phyloP scores from a whole-genome alignment of 2,797 vertebrate species.

The Alcedo quadribrachys region DNA sequence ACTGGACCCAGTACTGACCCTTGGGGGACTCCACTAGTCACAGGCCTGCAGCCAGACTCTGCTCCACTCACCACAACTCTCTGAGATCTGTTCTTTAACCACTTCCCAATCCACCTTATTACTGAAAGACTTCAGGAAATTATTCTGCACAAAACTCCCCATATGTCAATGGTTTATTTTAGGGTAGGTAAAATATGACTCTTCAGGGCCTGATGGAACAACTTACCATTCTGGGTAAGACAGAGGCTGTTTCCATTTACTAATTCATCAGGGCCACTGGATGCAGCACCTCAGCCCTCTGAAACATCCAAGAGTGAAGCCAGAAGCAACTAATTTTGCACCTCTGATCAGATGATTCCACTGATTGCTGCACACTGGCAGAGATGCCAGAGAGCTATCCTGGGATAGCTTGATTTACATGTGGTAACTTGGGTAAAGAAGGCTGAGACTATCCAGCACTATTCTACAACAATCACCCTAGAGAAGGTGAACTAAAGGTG shows the following conservation, averaged over 20 bases:
- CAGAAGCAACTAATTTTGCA: accelerated
- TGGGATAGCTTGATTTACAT: background rate
- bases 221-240: background rate
- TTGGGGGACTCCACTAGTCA: too few relatives aligned
- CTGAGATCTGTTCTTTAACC: too few relatives aligned
- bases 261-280: background rate
- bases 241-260: background rate
- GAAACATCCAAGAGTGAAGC: background rate
- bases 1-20: too few relatives aligned
- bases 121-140: background rate
- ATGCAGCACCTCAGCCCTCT: background rate
- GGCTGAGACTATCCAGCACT: background rate
- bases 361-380: background rate
- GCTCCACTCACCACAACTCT: too few relatives aligned
- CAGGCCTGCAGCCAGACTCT: too few relatives aligned
- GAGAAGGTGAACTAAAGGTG: background rate
- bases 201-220: background rate
- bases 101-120: too few relatives aligned
- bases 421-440: background rate
- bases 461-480: background rate
- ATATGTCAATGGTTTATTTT: background rate
- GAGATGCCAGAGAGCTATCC: background rate
- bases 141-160: background rate
- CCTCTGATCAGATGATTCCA: background rate
- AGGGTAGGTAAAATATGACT: background rate